Evolutionary conservation across 2,113 vertebrate species (phyloP).

Genomic region (Rhinolophus ferrumequinum): DNA sequence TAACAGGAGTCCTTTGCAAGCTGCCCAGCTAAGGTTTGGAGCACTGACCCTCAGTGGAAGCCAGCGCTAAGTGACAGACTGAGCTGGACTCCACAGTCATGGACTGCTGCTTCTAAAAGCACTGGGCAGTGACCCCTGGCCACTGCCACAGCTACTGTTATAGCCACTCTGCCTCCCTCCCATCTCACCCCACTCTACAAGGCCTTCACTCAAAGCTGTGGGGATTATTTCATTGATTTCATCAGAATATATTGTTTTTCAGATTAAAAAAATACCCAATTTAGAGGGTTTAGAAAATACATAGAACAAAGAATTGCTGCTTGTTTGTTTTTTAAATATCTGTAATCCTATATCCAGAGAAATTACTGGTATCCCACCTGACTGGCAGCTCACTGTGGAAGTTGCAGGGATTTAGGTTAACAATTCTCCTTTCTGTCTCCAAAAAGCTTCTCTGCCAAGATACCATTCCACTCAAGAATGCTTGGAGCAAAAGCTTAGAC

Average conservation of each 20-base stretch:
- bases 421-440: background rate
- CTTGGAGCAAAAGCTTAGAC: background rate
- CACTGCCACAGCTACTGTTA: background rate
- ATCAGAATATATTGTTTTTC: slow-evolving; percentile 27
- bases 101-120: background rate
- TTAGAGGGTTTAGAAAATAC: slow-evolving; percentile 35
- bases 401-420: background rate
- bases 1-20: background rate
- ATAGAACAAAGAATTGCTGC: background rate
- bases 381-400: background rate
- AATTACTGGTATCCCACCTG: background rate
- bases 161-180: background rate
- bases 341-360: background rate
- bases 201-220: background rate
- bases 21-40: background rate
- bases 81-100: background rate
- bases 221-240: background rate
- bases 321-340: background rate
- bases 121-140: background rate
- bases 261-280: slow-evolving; percentile 9
- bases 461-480: background rate
- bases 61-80: background rate
- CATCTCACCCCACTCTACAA: rapidly evolving
- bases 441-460: background rate
- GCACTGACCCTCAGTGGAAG: background rate